A percentile compares a stretch with the other conserved stretches of the same genome.
Conservation (phyloP, 2,797 vertebrate species). For the Cryptoblepharus egeriae region DNA sequence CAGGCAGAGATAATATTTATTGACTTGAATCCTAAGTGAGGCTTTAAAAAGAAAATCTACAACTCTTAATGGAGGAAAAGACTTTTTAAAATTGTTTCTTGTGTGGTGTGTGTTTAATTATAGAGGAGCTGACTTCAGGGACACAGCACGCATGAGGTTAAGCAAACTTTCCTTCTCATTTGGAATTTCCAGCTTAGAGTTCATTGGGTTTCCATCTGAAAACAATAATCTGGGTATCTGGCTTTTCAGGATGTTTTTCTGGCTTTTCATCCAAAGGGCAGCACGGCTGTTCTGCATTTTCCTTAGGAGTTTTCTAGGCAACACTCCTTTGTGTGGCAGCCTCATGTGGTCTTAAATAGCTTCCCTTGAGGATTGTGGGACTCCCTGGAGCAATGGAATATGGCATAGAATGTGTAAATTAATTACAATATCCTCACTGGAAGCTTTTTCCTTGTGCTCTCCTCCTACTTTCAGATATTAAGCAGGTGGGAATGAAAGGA, state of each 20-base stretch:
- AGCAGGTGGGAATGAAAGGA: no score
- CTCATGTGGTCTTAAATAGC: not conserved
- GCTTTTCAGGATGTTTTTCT: no score
- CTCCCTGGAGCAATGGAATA: not conserved
- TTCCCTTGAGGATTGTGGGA: not conserved
- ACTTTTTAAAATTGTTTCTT: not conserved
- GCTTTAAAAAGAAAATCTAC: not conserved
- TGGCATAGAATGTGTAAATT: not conserved
- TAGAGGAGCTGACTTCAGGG: not conserved
- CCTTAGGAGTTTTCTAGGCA: not conserved
- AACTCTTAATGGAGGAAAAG: not conserved
- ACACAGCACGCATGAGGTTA: not conserved
- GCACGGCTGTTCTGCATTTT: not conserved
- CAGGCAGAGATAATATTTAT: not conserved
- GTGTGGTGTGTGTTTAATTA: not conserved
- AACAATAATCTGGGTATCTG: not conserved
- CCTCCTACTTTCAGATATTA: no score
- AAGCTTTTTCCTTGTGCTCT: no score
- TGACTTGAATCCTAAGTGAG: not conserved
- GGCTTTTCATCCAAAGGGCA: not conserved
- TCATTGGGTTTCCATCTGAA: not conserved
- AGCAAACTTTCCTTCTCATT: not conserved
- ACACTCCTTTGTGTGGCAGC: not conserved
- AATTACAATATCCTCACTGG: no score
- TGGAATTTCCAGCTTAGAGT: conserved; percentile 8